Evolutionary conservation across 1,140 invertebrate genomes (phyloP).

Genomic region (Diplogasteroides magnus): DNA sequence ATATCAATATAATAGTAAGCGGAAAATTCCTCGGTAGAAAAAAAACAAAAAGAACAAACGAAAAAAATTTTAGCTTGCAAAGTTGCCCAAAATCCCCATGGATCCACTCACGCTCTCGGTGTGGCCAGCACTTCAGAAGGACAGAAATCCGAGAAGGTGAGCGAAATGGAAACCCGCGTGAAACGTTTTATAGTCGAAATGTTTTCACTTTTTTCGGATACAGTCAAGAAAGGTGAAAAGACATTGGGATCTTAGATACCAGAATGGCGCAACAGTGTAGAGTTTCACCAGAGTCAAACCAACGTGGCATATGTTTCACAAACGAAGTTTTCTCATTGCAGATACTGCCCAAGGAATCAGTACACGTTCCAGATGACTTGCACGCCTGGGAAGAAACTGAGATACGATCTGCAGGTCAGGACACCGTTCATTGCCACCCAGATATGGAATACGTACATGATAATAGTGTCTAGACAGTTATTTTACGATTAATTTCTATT

Average conservation of each 20-base stretch:
- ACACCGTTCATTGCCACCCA: not conserved
- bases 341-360: constrained; percentile 39
- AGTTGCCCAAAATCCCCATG: constrained; percentile 6
- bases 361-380: constrained; percentile 44
- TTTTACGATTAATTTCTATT: no score
- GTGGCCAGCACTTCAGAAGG: constrained; percentile 37
- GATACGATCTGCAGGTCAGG: constrained; percentile 41
- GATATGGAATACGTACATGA: not conserved
- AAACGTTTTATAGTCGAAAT: no score
- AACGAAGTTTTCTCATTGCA: not conserved
- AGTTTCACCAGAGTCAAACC: no score
- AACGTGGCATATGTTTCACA: no score
- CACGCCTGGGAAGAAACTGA: constrained; percentile 34
- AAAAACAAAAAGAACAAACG: constrained; percentile 6
- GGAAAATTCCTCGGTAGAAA: constrained; percentile 10
- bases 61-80: not conserved
- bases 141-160: constrained; percentile 32
- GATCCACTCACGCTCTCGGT: constrained; percentile 7
- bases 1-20: constrained; percentile 19
- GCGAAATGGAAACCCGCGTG: no score
- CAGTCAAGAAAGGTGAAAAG: no score
- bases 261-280: no score
- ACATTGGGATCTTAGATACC: no score
- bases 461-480: no score
- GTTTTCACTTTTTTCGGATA: not conserved